Evolutionary conservation across 2,888 invertebrate genomes (phyloP).

Genomic region (Girardia tigrina): DNA sequence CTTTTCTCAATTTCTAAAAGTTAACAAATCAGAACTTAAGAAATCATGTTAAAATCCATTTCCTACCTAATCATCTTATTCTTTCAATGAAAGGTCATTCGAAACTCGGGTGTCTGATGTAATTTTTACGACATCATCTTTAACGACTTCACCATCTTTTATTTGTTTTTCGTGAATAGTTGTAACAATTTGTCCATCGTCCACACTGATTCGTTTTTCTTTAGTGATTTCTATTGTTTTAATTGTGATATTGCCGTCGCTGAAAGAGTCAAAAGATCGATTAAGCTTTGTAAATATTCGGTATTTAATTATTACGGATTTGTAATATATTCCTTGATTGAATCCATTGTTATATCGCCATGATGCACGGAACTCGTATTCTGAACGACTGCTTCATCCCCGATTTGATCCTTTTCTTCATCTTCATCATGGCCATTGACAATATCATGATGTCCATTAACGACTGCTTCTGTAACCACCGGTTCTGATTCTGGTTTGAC

Average conservation of each 20-base stretch:
- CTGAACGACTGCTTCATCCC: not conserved
- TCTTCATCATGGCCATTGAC: not conserved
- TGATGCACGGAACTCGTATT: not conserved
- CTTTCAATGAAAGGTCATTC: not conserved
- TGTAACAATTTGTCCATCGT: conserved; percentile 17
- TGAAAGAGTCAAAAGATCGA: not conserved
- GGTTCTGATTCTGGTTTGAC: not conserved
- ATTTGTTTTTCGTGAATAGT: conserved; percentile 9
- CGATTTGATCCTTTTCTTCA: not conserved
- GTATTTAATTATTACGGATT: not conserved
- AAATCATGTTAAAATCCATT: not conserved
- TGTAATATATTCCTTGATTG: conserved; percentile 9
- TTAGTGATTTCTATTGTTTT: not conserved
- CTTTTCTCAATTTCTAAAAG: not conserved
- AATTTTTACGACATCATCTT: not conserved
- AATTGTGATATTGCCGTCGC: conserved; percentile 25
- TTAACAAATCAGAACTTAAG: not conserved
- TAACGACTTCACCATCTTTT: conserved; percentile 8
- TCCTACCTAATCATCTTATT: not conserved
- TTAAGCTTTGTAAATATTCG: not conserved
- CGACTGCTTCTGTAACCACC: not conserved
- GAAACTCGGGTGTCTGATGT: not conserved
- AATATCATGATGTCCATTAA: not conserved
- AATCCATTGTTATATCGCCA: conserved; percentile 25
- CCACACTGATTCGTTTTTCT: conserved; percentile 14